These are phyloP conservation scores for Pteropus rufus DNA, from an alignment of 2,797 vertebrate species.

Conservation along the genomic window DNA sequence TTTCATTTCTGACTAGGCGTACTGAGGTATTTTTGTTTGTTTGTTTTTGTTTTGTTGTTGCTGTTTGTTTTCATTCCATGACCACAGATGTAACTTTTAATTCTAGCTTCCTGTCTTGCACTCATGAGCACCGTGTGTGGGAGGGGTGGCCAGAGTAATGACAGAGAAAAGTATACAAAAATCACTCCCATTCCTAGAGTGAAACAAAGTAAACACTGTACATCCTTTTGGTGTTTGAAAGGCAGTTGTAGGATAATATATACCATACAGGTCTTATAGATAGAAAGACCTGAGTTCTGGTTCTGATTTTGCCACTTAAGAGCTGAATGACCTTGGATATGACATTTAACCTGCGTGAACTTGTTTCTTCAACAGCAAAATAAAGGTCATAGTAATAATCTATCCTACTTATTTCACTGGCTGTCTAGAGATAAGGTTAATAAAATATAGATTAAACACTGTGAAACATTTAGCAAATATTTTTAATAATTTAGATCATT, in stretches of 20 bases:
- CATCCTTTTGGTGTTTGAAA: not conserved
- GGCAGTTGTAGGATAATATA: not conserved
- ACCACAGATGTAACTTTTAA: not conserved
- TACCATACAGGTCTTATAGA: not conserved
- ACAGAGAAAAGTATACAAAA: not conserved
- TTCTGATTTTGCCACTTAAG: slow-evolving; percentile 14
- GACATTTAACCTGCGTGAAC: not conserved
- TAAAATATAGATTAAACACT: not conserved
- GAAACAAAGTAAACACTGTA: not conserved
- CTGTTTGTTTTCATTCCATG: not conserved
- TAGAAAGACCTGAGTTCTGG: not conserved
- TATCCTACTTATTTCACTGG: not conserved
- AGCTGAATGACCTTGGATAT: not conserved
- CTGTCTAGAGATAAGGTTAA: not conserved
- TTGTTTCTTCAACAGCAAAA: slow-evolving; percentile 30
- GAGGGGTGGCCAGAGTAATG: not conserved
- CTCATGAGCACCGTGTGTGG: not conserved
- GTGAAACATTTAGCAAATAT: not conserved
- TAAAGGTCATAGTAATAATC: not conserved
- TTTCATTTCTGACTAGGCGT: slow-evolving; percentile 30
- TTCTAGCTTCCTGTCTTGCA: not conserved
- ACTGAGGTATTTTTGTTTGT: not conserved
- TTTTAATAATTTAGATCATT: not conserved
- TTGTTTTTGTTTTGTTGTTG: not conserved
- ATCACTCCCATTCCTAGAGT: not conserved